Percentiles rank a stretch among this genome's conserved stretches.
Conservation (phyloP, 1,140 invertebrate species). For the Hycleus phaleratus region DNA sequence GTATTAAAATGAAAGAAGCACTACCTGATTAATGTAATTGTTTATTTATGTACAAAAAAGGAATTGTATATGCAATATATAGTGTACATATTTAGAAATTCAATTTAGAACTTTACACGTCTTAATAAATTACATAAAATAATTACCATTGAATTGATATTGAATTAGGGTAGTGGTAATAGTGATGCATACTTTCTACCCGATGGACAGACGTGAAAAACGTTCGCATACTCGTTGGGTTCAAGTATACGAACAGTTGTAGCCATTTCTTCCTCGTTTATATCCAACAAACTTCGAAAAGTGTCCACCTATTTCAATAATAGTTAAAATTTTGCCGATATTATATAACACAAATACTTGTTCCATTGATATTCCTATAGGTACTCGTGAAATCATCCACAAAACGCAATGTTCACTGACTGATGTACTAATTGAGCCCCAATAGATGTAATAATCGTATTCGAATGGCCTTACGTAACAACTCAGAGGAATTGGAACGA, state of each 20-base stretch:
- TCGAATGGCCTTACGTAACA: conserved; percentile 47
- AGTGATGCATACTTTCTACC: conserved; percentile 30
- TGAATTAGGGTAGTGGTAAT: conserved; percentile 15
- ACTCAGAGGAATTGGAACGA: conserved; percentile 44
- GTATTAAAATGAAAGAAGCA: conserved; percentile 17
- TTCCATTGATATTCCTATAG: conserved; percentile 33
- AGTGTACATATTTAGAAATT: conserved; percentile 18
- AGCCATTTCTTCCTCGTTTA: conserved; percentile 29
- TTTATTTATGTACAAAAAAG: conserved; percentile 22
- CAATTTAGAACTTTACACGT: conserved; percentile 14
- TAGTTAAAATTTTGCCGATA: no score
- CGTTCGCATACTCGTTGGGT: conserved; percentile 2
- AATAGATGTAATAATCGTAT: conserved; percentile 61
- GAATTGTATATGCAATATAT: conserved; percentile 20
- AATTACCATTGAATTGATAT: conserved; percentile 1
- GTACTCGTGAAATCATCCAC: conserved; percentile 37
- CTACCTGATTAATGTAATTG: conserved; percentile 21
- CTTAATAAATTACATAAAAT: conserved; percentile 5
- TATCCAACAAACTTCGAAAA: conserved; percentile 31
- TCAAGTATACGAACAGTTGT: conserved; percentile 31
- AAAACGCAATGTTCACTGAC: conserved; percentile 32
- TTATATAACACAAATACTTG: conserved; percentile 27
- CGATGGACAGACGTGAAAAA: conserved; percentile 36
- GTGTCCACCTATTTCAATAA: conserved; percentile 26
- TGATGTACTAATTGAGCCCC: conserved; percentile 47